A percentile compares a stretch with the other conserved stretches of the same genome.
Evolutionary conservation across 2,888 invertebrate species (phyloP).

Genomic region (Pinctada fucata): DNA sequence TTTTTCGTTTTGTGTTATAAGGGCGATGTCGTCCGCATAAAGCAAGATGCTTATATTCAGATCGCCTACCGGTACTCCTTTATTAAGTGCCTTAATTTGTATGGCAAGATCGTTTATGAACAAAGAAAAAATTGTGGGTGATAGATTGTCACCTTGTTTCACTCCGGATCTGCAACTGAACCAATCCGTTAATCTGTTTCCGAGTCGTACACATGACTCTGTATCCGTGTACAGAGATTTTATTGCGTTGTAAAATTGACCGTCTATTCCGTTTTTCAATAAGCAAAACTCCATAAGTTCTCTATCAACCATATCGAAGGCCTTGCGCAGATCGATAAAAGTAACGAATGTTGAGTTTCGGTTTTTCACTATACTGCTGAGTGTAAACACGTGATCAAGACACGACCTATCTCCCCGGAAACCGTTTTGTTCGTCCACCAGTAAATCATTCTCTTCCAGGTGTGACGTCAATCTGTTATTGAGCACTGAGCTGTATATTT

Average conservation of each 20-base stretch:
- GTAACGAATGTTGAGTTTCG: conserved; percentile 20
- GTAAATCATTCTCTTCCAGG: conserved; percentile 24
- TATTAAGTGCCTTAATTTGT: conserved; percentile 29
- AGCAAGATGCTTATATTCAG: conserved; percentile 16
- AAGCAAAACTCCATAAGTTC: too few relatives aligned
- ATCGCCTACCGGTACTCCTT: conserved; percentile 29
- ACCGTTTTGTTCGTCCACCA: conserved; percentile 19
- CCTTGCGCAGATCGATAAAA: conserved; percentile 27
- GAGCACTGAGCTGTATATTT: conserved; percentile 11
- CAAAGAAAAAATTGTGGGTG: conserved; percentile 37
- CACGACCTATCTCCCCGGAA: conserved; percentile 11
- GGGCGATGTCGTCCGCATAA: conserved; percentile 24
- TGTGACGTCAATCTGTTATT: not conserved
- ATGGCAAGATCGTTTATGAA: conserved; percentile 25
- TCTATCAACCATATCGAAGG: too few relatives aligned
- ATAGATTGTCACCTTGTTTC: conserved; percentile 26
- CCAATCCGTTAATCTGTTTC: too few relatives aligned
- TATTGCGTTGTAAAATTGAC: conserved; percentile 12
- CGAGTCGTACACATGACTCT: conserved; percentile 12
- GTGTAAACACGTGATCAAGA: conserved; percentile 14
- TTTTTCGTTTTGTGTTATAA: too few relatives aligned
- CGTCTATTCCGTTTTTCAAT: conserved; percentile 13
- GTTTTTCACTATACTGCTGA: conserved; percentile 11
- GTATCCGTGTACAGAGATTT: conserved; percentile 15
- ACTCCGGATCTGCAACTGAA: too few relatives aligned